These are phyloP conservation scores for Diplodus sargus DNA, from an alignment of 2,797 vertebrate genomes.

Conservation along the genomic window DNA sequence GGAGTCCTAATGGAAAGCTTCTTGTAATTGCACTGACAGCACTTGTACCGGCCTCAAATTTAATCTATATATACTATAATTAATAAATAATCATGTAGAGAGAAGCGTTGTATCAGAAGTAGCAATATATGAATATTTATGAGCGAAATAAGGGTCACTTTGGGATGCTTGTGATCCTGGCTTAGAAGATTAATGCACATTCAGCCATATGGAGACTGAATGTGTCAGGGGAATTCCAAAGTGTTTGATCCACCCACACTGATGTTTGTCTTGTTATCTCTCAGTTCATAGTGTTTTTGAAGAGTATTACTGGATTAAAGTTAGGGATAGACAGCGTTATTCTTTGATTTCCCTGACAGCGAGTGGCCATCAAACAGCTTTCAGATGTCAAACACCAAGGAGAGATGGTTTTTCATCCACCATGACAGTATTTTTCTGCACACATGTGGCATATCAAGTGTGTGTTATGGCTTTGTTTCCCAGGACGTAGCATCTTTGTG, in stretches of 20 bases:
- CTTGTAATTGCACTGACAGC: background rate
- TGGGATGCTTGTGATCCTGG: background rate
- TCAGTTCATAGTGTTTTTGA: background rate
- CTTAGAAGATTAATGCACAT: background rate
- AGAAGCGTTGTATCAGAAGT: background rate
- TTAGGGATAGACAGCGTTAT: background rate
- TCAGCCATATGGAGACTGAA: conserved; percentile 1
- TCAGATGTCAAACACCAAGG: background rate
- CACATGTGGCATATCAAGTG: background rate
- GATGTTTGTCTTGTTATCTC: background rate
- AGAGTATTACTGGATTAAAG: background rate
- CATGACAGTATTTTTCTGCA: background rate
- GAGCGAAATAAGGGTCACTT: background rate
- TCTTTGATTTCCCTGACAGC: background rate
- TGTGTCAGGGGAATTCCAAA: conserved; percentile 4
- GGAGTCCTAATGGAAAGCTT: background rate
- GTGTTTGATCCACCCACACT: background rate
- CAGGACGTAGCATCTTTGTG: no score
- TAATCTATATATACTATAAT: background rate
- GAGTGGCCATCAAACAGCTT: background rate
- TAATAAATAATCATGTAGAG: background rate
- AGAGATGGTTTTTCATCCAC: background rate
- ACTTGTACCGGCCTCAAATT: background rate
- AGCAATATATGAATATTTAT: background rate
- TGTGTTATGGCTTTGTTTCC: background rate